Percentiles rank a stretch among this genome's conserved stretches.
These are phyloP conservation scores for Anoplophora glabripennis DNA, from an alignment of 1,140 invertebrate species.

Conservation along the genomic window DNA sequence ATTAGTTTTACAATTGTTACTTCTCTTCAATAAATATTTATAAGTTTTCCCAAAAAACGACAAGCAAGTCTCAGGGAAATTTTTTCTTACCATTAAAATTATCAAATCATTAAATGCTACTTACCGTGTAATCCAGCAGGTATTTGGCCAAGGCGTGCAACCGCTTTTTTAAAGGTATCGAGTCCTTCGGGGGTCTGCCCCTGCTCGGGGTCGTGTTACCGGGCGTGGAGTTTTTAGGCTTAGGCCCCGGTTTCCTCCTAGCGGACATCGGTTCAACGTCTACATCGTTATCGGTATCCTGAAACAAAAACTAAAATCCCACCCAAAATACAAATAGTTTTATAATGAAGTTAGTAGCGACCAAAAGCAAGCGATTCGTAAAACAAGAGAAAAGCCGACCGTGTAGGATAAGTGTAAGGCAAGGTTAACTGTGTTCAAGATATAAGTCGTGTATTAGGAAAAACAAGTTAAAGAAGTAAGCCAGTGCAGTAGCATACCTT, in stretches of 20 bases:
- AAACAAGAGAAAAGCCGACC: background rate
- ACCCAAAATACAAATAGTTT: slow-evolving; percentile 9
- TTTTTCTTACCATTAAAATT: too few species aligned
- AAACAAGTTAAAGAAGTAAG: slow-evolving; percentile 10
- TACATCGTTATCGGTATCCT: slow-evolving; percentile 57
- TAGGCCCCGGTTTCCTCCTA: slow-evolving; percentile 50
- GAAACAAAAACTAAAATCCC: slow-evolving; percentile 18
- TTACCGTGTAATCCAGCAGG: slow-evolving; percentile 72
- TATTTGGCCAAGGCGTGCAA: slow-evolving; percentile 72
- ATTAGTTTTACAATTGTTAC: too few species aligned
- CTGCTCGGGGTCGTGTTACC: slow-evolving; percentile 32
- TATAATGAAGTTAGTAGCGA: slow-evolving; percentile 5
- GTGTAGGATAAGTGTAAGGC: too few species aligned
- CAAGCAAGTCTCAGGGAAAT: too few species aligned
- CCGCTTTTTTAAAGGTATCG: slow-evolving; percentile 69
- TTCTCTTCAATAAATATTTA: too few species aligned
- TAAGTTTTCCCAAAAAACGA: too few species aligned
- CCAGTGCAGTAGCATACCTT: slow-evolving; percentile 52
- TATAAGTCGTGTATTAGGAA: slow-evolving; percentile 17
- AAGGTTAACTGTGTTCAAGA: background rate
- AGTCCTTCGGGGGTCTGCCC: slow-evolving; percentile 55
- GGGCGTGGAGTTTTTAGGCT: slow-evolving; percentile 54
- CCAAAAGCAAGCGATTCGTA: background rate
- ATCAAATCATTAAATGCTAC: slow-evolving; percentile 31
- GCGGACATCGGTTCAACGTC: slow-evolving; percentile 34